These are phyloP conservation scores for Zapornia atra DNA, from an alignment of 2,113 vertebrate genomes.

Conservation along the genomic window DNA sequence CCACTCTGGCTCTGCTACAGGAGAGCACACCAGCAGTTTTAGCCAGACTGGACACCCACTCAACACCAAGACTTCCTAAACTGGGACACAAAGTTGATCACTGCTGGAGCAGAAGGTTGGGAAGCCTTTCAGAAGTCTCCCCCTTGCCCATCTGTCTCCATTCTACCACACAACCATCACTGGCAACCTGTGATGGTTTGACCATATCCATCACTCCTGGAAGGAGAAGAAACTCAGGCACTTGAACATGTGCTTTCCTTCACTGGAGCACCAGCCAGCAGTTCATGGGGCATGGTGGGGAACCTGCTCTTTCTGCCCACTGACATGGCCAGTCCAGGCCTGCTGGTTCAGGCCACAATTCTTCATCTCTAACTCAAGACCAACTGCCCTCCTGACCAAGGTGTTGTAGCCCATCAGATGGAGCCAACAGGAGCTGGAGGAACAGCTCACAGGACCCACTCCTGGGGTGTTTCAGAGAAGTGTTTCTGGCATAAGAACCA, in stretches of 20 bases:
- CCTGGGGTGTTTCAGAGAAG: not conserved
- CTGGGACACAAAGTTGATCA: not conserved
- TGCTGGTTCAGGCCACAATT: not conserved
- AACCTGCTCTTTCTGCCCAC: not conserved
- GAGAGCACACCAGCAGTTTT: not conserved
- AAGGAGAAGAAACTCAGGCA: not conserved
- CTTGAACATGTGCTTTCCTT: not conserved
- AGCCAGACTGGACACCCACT: not conserved
- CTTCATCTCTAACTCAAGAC: not conserved
- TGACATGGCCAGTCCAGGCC: not conserved
- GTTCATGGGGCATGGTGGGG: rapidly evolving
- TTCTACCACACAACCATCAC: not conserved
- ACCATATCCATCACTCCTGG: not conserved
- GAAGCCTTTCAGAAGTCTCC: not conserved
- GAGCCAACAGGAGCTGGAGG: not conserved
- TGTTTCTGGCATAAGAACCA: not conserved
- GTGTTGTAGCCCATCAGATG: not conserved
- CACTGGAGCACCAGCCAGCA: rapidly evolving
- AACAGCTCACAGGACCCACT: not conserved
- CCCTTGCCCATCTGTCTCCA: not conserved
- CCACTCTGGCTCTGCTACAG: not conserved
- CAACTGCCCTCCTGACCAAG: not conserved
- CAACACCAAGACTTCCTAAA: not conserved
- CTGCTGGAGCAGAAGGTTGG: not conserved
- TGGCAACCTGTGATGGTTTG: not conserved